Evolutionary conservation across 2,113 vertebrate species (phyloP), one percentile per base, ranked within the genome.

Genomic region (Podarcis cretensis): DNA sequence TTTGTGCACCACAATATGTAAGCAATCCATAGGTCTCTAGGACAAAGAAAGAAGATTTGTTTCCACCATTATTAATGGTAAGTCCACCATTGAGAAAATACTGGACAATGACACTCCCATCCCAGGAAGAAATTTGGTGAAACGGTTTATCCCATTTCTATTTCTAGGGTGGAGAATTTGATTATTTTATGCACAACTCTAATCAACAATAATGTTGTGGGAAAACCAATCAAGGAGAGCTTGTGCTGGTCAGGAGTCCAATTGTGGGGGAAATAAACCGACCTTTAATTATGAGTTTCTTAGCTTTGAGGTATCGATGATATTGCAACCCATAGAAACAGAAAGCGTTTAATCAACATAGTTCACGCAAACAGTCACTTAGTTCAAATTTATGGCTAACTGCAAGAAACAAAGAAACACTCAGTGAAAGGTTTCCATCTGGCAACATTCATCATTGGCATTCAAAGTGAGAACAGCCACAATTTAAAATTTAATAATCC

Each of bases 401-500:
- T 93, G 79, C 93, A 96, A 95, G 90, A 94, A 92, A 12, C 95
- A 96, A 96, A 96, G 90, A 92, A 93, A 95, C 95, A 97, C 95
- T 95, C 95, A 96, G 96, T 97, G 96, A 96, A 96, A 95, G 95
- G 89, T 91, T 96, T 96, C 96, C 96, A 96, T 97, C 95, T 97
- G 96, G 96, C 94, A 96, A 92, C 91, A 95, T 87, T 23, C 90
- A 96, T 95, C 95, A 96, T 96, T 97, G 96, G 96, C 94, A 96
- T 97, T 97, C 96, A 95, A 90, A 95, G 87, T 94, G 96, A 97
- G 95, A 95, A 93, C 80, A 96, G 92, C 90, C 94, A 93, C 95
- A 95, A 97, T 97, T 96, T 96, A 96, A 97, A 96, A 32, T 97
- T 97, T 96, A 96, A 97, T 96, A 96, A 97, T 97, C 95, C 80